Base-by-base conservation (phyloP, 2,113 vertebrate genomes). In the Spea bombifrons region DNA sequence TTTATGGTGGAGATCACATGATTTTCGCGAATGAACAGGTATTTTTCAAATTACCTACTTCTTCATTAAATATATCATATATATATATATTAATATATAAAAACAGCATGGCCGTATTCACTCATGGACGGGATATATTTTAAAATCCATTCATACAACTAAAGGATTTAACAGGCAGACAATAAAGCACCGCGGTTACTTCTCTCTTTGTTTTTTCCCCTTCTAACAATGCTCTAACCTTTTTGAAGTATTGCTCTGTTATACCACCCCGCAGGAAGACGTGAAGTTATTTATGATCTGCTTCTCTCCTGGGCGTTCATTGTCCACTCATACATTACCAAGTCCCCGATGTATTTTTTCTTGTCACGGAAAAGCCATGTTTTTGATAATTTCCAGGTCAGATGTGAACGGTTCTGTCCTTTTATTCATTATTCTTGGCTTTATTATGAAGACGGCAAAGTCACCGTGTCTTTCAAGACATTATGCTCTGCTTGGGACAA, bases 401-500 rank as follows among this genome's bases (percentile, higher is more conserved):
- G 57, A 5, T 69, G 15, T 47, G 47, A 81, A 17, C 15, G 13
- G 1, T 13, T 12, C 10, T 61, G 16, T 76, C 17, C 50, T 71
- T 71, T 66, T 72, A 77, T 68, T 68, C 15, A 72, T 81, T 78
- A 7, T 75, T 82, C 9, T 3, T 45, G 47, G 2, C 66, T 83
- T 83, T 66, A 17, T 82, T 17, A 73, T 3, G 9, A 82, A 65
- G 66, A 65, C 16, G 61, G 17, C 65, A 64, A 80, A 78, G 0
- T 1, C 12, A 3, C 13, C 55, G 8, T 77, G 49, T 43, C n/a
- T 82, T 77, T 83, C 0, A 1, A 57, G 57, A 48, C 67, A 83
- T 75, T 72, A 66, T 72, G 50, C 17, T 82, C 17, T 69, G 80
- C 12, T 69, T 55, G 67, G 73, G 49, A 77, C 49, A 83, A 15